These are phyloP conservation scores for Aspidoscelis tigris DNA, from an alignment of 2,113 vertebrate species.

Conservation along the genomic window DNA sequence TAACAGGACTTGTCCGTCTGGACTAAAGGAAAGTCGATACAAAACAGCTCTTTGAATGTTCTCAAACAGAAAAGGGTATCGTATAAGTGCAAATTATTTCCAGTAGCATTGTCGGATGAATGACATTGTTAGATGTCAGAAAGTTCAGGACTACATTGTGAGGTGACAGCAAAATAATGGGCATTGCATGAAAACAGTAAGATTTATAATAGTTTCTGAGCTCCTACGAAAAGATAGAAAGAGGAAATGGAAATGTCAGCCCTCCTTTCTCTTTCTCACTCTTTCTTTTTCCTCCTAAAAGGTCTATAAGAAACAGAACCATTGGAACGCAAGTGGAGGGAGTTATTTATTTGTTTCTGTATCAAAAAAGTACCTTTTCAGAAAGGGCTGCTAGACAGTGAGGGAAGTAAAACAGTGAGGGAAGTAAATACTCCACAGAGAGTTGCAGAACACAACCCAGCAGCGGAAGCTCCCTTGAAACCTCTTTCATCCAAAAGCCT, in stretches of 20 bases:
- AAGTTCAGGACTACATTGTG: conserved; percentile 13
- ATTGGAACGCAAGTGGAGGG: conserved; percentile 16
- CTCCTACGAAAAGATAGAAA: conserved; percentile 50
- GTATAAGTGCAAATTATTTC: neutral
- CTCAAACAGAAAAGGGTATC: neutral
- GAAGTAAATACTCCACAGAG: conserved; percentile 39
- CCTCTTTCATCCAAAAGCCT: conserved; percentile 12
- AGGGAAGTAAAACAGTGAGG: conserved; percentile 21
- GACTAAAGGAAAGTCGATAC: no score
- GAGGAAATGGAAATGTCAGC: conserved; percentile 62
- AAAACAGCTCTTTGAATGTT: neutral
- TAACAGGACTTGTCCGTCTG: no score
- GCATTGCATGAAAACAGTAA: conserved; percentile 23
- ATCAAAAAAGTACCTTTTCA: conserved; percentile 22
- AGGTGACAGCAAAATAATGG: conserved; percentile 33
- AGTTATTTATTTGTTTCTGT: neutral
- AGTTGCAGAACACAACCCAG: neutral
- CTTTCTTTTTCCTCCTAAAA: conserved; percentile 20
- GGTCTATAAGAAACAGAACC: conserved; percentile 33
- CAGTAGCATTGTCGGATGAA: neutral
- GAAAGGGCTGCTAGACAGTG: conserved; percentile 35
- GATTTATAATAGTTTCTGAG: conserved; percentile 43
- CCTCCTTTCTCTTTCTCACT: conserved; percentile 10
- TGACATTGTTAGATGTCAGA: neutral
- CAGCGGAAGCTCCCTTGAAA: conserved; percentile 34